Evolutionary conservation across 2,797 vertebrate genomes (phyloP).

Genomic region (Erethizon dorsatum): DNA sequence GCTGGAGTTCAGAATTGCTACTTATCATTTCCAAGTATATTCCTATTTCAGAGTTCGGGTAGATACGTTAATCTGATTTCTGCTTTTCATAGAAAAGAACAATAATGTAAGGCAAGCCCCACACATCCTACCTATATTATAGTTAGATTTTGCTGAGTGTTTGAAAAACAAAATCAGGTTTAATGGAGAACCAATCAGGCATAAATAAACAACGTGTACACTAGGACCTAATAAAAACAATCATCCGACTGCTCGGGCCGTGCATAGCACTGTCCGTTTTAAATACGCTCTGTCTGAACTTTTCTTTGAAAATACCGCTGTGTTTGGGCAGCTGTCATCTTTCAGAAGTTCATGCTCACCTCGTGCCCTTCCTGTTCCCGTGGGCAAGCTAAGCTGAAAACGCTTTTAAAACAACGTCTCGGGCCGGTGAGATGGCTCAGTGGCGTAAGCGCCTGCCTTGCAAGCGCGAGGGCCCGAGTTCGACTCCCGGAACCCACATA

Average conservation of each 20-base stretch:
- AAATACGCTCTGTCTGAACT: conserved; percentile 56
- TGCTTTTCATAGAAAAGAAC: not conserved
- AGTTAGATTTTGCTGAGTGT: not conserved
- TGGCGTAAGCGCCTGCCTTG: no score
- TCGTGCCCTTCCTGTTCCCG: not conserved
- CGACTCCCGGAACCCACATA: no score
- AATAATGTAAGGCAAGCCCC: not conserved
- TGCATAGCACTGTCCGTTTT: not conserved
- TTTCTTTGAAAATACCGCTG: conserved; percentile 54
- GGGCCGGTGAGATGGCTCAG: no score
- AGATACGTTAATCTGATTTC: not conserved
- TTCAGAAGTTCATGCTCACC: conserved; percentile 22
- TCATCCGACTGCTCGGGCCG: not conserved
- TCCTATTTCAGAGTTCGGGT: conserved; percentile 38
- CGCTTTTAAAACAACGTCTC: conserved; percentile 10
- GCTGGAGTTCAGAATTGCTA: not conserved
- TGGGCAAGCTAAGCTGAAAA: not conserved
- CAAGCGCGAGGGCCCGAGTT: no score
- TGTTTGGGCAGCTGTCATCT: conserved; percentile 65
- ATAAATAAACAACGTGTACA: conserved; percentile 48
- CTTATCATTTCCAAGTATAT: not conserved
- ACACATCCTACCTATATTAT: not conserved
- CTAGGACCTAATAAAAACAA: conserved; percentile 54
- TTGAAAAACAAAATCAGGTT: conserved; percentile 42
- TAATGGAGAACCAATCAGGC: not conserved